Base-by-base conservation (phyloP, 2,797 vertebrate genomes). In the Hyperoplus lanceolatus region DNA sequence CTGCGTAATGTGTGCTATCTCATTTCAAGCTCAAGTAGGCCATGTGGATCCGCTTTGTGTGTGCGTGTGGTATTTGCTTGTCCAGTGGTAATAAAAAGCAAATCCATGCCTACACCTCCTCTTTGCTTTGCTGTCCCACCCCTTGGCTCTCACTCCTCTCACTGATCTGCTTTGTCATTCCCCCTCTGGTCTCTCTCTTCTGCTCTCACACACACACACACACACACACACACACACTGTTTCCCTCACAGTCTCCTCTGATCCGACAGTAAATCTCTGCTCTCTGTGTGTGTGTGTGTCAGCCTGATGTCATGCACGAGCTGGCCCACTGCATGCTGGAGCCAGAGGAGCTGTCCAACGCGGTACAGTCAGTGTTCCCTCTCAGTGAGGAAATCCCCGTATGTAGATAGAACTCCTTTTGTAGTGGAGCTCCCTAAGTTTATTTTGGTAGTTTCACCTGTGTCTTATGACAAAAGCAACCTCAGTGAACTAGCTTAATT, bases 261-360 rank as follows among this genome's bases (percentile, higher is more conserved):
- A 29, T 70, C 79, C 91, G 89, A 89, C 70, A 50, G 58, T 87
- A 60, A 29, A 29, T 84, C 62, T 87, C 70, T 86, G 61, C 78
- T 88, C 54, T 86, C 7, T 62, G 8, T 60, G 38, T 74, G 59
- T 89, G 70, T 81, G 70, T 78, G 81, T 82, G 89, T 95, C 93
- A 96, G 94, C 94, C 96, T 92, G 94, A 96, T 94, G 92, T 95
- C 92, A 91, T 95, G 95, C 96, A 96, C 94, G 88, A 94, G 60
- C 85, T 92, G 71, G 92, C 80, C 70, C 93, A 94, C 87, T 96
- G 97, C 97, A 97, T 97, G 96, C 92, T 93, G 95, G 95, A 95
- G 75, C 94, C 94, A 80, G 90, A 92, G 91, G 94, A 95, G 82
- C 94, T 93, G 92, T 93, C 91, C 68, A 90, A 93, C 79, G 92